Evolutionary conservation across 2,888 invertebrate genomes (phyloP), one percentile per base, ranked within the genome.

Genomic region (Hemithea aestivaria): DNA sequence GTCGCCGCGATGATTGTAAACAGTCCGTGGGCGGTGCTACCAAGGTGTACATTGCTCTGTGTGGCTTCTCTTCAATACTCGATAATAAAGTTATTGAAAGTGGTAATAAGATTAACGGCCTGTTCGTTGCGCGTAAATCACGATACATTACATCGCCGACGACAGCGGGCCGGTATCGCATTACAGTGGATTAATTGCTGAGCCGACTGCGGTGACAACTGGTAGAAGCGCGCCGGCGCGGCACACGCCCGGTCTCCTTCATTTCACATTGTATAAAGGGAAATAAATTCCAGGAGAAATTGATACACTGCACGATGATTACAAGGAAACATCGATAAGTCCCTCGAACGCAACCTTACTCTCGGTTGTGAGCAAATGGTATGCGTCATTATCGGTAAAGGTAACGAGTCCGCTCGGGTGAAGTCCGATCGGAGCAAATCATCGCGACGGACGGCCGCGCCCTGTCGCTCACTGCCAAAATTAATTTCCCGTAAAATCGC

Each of bases 41-140:
- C 52, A 80, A 75, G 73, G 78, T 76, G 52, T 65, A 77, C 63
- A 75, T 72, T 83, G 52, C 73, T 62, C 45, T 67, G 74, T 58
- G 51, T 52, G 52, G 58, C 53, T 54, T 59, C 56, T 49, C 58
- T 66, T 55, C 57, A 60, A 69, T 62, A 65, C 62, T 66, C 66
- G 71, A 75, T 85, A 77, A 84, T 84, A 78, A 83, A 83, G 82
- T 85, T 85, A 85, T 85, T 81, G 82, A 81, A 83, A 83, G 83
- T 82, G 83, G 80, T 84, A 84, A 84, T 84, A 85, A 85, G 85
- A 85, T 85, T 81, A 85, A 85, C 79, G 74, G 73, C 75, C 71
- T 65, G 74, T 75, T 76, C 73, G 72, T 66, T 53, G 74, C 66
- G 64, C 79, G 77, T 85, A 85, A 85, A 85, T 85, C 84, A 84